Evolutionary conservation across 2,888 invertebrate genomes (phyloP).

Genomic region (Noctua janthe): DNA sequence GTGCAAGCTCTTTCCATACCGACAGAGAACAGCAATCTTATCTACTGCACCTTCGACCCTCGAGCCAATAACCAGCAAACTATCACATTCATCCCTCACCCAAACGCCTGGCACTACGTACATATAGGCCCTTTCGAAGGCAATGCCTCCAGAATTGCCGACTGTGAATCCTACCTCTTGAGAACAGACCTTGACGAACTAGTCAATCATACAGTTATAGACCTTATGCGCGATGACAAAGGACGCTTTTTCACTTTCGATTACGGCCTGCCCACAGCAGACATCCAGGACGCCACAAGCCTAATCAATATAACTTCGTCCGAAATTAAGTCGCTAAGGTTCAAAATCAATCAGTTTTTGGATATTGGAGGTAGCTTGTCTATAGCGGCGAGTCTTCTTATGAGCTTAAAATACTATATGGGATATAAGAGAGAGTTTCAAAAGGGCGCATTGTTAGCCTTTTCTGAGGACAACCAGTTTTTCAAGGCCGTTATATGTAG

Average conservation of each 20-base stretch:
- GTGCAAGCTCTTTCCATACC: slow-evolving; percentile 90
- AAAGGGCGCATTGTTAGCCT: slow-evolving; percentile 79
- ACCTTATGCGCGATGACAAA: slow-evolving; percentile 91
- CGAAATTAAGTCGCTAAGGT: slow-evolving; percentile 92
- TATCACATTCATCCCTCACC: slow-evolving; percentile 89
- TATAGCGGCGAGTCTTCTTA: slow-evolving; percentile 93
- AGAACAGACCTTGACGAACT: slow-evolving; percentile 75
- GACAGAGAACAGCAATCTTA: slow-evolving; percentile 84
- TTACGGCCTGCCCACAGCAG: slow-evolving; percentile 92
- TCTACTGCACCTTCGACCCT: slow-evolving; percentile 87
- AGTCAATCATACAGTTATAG: slow-evolving; percentile 77
- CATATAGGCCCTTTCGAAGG: slow-evolving; percentile 72
- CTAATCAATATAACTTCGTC: slow-evolving; percentile 92
- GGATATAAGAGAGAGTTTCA: slow-evolving; percentile 81
- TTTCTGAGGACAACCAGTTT: slow-evolving; percentile 87
- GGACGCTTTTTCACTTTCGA: slow-evolving; percentile 94
- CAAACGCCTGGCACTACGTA: slow-evolving; percentile 91
- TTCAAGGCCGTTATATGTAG: slow-evolving; percentile 91
- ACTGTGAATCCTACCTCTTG: slow-evolving; percentile 82
- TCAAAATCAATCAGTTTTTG: slow-evolving; percentile 92
- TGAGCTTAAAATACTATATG: slow-evolving; percentile 89
- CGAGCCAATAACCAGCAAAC: slow-evolving; percentile 79
- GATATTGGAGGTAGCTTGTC: slow-evolving; percentile 96
- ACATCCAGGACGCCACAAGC: slow-evolving; percentile 91
- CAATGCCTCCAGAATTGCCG: slow-evolving; percentile 75